Evolutionary conservation across 2,113 vertebrate species (phyloP).

Genomic region (Trematomus loennbergii): DNA sequence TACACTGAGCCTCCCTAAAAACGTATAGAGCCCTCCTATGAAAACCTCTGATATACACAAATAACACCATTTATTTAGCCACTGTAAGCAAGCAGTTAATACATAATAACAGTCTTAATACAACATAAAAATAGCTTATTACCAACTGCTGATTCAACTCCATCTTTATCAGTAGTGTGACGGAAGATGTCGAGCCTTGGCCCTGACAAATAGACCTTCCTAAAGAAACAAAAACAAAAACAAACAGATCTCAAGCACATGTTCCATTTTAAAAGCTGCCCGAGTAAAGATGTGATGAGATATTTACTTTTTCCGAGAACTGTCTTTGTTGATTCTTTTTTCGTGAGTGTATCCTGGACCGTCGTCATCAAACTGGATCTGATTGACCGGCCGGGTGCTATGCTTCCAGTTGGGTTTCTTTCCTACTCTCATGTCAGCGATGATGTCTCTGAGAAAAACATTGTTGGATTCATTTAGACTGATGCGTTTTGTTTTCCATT

Average conservation of each 20-base stretch:
- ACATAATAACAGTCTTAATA: background rate
- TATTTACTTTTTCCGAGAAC: slow-evolving; percentile 77
- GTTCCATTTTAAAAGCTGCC: background rate
- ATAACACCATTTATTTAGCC: background rate
- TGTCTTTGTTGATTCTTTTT: slow-evolving; percentile 32
- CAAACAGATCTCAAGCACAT: background rate
- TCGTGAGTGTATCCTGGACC: slow-evolving; percentile 65
- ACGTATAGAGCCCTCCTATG: no score
- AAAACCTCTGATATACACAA: no score
- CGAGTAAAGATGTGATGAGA: background rate
- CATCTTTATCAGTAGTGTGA: slow-evolving; percentile 57
- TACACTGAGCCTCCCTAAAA: no score
- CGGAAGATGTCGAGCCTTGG: slow-evolving; percentile 91
- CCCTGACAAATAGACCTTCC: slow-evolving; percentile 78
- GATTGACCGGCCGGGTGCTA: slow-evolving; percentile 48
- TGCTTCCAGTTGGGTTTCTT: slow-evolving; percentile 65
- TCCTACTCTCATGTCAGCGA: slow-evolving; percentile 90
- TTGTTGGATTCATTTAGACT: background rate
- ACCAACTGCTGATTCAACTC: slow-evolving; percentile 67
- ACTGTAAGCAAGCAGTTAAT: background rate
- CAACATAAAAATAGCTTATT: slow-evolving; percentile 28
- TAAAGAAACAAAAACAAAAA: slow-evolving; percentile 60
- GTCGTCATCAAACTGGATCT: slow-evolving; percentile 88
- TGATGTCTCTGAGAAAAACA: slow-evolving; percentile 82
- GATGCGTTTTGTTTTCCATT: background rate